Base-by-base conservation (phyloP, 2,888 invertebrate species). In the Minunthozetes semirufus region DNA sequence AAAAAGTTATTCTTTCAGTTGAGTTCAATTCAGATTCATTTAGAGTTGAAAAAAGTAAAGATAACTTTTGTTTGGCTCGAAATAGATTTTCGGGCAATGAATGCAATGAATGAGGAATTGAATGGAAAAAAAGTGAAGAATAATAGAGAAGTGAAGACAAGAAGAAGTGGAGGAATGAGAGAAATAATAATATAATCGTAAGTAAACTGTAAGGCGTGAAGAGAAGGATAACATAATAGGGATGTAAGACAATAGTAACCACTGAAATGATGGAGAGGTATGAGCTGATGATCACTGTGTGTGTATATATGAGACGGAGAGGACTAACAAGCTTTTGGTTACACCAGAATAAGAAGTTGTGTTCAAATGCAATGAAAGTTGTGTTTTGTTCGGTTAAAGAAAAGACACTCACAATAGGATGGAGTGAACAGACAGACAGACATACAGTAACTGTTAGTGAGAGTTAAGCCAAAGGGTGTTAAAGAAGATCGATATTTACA, bases 381-480 rank as follows among this genome's bases (percentile, higher is more conserved):
- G 19, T 56, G 19, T 56, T 56, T 56, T 56, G 56, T 56, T 56
- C 22, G 29, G 61, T 29, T 61, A 17, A 9, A 17, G 61, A 61
- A 61, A 61, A 68, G 42, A 68, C 42, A 68, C 68, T 68, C 38
- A 42, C 68, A 68, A 68, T 38, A 42, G 61, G 33, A 17, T 61
- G 25, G 27, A 27, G 25, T 29, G 27, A 11, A 61, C 17, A 29
- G 61, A 33, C 27, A n/a, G 29, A 27, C 9, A 61, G 61, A 22
- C 33, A n/a, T 27, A n/a, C 27, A 17, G 27, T 61, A 33, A 68
- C 11, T 22, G n/a, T 61, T 61, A 68, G 22, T 22, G n/a, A n/a
- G 38, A 25, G 63, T 63, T 63, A 68, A 68, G 68, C 68, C 68
- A 68, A 61, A 68, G 68, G 68, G 68, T 68, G 68, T 68, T 68